These are phyloP conservation scores for Cyaniris semiargus DNA, from an alignment of 2,888 invertebrate species.

Conservation along the genomic window DNA sequence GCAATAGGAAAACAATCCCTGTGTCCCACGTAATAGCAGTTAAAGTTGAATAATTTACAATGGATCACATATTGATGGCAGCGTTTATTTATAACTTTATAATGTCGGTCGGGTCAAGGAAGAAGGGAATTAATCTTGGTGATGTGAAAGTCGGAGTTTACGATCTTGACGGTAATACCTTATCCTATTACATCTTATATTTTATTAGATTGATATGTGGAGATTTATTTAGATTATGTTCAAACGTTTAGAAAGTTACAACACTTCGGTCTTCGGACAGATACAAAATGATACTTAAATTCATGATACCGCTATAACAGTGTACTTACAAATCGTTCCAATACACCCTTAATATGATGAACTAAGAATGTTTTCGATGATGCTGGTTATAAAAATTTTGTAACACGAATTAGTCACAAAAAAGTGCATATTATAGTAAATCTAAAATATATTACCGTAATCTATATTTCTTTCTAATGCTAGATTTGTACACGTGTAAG, in stretches of 20 bases:
- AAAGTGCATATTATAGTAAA: too few relatives aligned
- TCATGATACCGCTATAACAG: too few relatives aligned
- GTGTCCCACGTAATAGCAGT: neutral
- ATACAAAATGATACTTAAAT: too few relatives aligned
- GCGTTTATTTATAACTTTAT: slow-evolving; percentile 13
- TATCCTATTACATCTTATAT: neutral
- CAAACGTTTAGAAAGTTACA: neutral
- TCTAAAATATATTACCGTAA: too few relatives aligned
- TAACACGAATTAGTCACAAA: too few relatives aligned
- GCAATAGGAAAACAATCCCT: neutral
- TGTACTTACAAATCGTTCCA: too few relatives aligned
- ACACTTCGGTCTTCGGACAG: too few relatives aligned
- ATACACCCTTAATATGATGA: too few relatives aligned
- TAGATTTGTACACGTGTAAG: too few relatives aligned
- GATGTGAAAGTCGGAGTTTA: slow-evolving; percentile 10
- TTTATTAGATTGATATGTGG: neutral
- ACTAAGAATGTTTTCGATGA: too few relatives aligned
- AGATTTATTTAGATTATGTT: neutral
- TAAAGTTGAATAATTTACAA: neutral
- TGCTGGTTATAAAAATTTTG: too few relatives aligned
- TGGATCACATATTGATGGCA: neutral
- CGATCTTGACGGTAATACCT: neutral
- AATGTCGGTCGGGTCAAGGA: neutral
- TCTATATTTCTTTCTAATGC: too few relatives aligned
- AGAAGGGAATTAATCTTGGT: neutral